Conservation (phyloP, 2,888 invertebrate species). For the Drosophila niveifrons region DNA sequence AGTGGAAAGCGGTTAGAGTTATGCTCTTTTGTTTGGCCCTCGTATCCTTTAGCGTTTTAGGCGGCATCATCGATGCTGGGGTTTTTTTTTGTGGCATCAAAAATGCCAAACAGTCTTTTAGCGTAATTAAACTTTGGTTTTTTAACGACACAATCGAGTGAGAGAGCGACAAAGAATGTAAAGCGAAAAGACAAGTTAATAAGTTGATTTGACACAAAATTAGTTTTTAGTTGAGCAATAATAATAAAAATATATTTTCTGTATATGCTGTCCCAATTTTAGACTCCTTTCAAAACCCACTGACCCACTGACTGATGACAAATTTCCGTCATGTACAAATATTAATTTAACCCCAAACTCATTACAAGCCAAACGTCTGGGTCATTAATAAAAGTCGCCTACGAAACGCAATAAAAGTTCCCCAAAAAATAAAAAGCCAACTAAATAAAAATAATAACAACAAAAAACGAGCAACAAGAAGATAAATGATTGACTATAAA, state of each 20-base stretch:
- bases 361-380: constrained; percentile 21
- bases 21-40: constrained; percentile 38
- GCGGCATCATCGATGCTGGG: constrained; percentile 36
- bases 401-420: constrained; percentile 38
- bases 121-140: constrained; percentile 70
- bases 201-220: too few relatives aligned
- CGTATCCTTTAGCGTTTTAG: constrained; percentile 38
- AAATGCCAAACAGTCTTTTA: constrained; percentile 58
- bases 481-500: constrained; percentile 68
- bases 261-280: background rate
- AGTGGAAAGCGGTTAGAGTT: constrained; percentile 32
- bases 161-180: background rate
- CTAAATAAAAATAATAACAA: constrained; percentile 11
- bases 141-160: background rate
- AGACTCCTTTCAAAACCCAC: background rate
- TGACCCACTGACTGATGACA: constrained; percentile 36
- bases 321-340: constrained; percentile 46
- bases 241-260: background rate
- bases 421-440: constrained; percentile 3
- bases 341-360: constrained; percentile 61
- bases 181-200: background rate
- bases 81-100: background rate
- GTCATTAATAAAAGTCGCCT: constrained; percentile 66
- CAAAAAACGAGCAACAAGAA: constrained; percentile 33
- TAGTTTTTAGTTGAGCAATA: background rate